Conservation (phyloP, 2,888 invertebrate species). For the Fragum sueziense region DNA sequence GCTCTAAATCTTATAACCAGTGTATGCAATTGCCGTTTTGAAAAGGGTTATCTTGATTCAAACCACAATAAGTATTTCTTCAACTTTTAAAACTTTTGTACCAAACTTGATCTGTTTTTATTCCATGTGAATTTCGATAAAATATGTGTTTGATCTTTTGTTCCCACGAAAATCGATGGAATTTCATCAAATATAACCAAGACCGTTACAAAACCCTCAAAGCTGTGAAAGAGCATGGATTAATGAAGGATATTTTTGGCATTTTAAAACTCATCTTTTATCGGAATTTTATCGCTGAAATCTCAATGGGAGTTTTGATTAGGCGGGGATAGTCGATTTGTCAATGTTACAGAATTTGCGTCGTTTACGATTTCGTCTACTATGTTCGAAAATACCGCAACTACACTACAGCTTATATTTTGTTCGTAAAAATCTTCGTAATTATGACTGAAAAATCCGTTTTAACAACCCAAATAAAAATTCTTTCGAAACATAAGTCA, state of each 20-base stretch:
- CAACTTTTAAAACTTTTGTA: too few relatives aligned
- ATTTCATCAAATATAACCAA: slow-evolving; percentile 1
- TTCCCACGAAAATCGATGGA: neutral
- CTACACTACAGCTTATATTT: too few relatives aligned
- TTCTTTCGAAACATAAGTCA: too few relatives aligned
- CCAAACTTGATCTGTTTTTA: neutral
- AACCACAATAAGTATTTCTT: too few relatives aligned
- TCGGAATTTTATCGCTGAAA: neutral
- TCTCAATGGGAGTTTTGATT: neutral
- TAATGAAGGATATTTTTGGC: slow-evolving; percentile 7
- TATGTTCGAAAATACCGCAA: too few relatives aligned
- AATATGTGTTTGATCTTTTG: slow-evolving; percentile 5
- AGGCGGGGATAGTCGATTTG: neutral
- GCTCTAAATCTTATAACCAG: too few relatives aligned
- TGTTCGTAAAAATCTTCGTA: too few relatives aligned
- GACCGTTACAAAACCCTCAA: neutral
- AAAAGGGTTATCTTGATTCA: too few relatives aligned
- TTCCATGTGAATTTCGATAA: neutral
- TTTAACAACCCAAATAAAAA: too few relatives aligned
- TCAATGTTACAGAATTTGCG: neutral
- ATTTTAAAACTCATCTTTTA: slow-evolving; percentile 7
- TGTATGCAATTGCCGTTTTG: too few relatives aligned
- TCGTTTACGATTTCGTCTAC: too few relatives aligned
- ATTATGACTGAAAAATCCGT: too few relatives aligned
- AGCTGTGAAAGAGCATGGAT: neutral